Base-by-base conservation (phyloP, 1,140 invertebrate genomes). In the Saccostrea echinata region DNA sequence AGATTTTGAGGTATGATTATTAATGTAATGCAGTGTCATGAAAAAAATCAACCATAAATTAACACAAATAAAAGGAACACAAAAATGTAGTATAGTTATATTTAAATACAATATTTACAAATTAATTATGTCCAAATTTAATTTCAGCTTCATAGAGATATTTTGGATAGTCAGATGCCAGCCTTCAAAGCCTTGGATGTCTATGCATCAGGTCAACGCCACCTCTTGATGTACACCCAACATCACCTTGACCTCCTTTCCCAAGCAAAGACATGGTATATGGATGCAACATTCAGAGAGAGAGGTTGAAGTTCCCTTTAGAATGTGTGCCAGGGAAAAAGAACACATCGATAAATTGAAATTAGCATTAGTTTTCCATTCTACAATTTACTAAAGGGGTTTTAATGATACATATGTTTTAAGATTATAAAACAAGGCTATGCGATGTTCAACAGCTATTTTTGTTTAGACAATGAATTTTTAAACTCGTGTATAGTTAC, bases 211-310 rank as follows among this genome's bases (percentile, higher is more conserved):
- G n/a, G 35, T 11, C 13, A 76, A n/a, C 2, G 68, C 1, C 68
- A 76, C 68, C 68, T 76, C 13, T n/a, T 76, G 24, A 13, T 76
- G 12, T 76, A 35, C 68, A n/a, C 68, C 18, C 18, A 35, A 30
- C 68, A 35, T 13, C 68, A 76, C 0, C 1, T 76, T 4, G 68
- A 76, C 11, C 24, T 35, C 24, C 33, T 30, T 16, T 27, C 53
- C 16, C 18, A 55, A n/a, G 53, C 43, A 55, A 52, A 57, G 43
- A 84, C 83, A n/a, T n/a, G n/a, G n/a, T n/a, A n/a, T n/a, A 84
- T 84, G 83, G 43, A 55, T 55, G 11, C 83, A 53, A 84, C 83
- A 53, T 84, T 84, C n/a, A n/a, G n/a, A n/a, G n/a, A n/a, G n/a
- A n/a, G n/a, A n/a, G n/a, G n/a, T n/a, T n/a, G n/a, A n/a, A n/a